Evolutionary conservation across 2,113 vertebrate species (phyloP).

Genomic region (Crotalus tigris): DNA sequence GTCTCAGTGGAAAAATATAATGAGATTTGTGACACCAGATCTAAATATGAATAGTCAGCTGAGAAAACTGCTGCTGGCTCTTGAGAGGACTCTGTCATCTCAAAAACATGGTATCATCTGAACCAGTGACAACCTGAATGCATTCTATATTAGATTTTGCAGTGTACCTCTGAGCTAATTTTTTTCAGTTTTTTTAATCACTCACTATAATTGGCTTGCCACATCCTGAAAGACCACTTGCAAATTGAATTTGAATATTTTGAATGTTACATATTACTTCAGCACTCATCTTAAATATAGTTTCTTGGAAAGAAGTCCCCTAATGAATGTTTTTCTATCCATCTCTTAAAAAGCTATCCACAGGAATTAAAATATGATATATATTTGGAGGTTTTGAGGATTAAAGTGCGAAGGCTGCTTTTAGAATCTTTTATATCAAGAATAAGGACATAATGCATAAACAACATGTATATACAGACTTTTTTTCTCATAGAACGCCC

Average conservation of each 20-base stretch:
- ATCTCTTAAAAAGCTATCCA: neutral
- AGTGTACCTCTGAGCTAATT: neutral
- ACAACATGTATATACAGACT: no score
- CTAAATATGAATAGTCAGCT: neutral
- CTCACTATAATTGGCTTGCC: neutral
- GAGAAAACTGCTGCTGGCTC: constrained; percentile 25
- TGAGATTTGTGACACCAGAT: constrained; percentile 15
- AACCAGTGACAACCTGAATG: neutral
- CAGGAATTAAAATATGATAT: neutral
- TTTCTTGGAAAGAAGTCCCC: neutral
- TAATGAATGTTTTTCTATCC: neutral
- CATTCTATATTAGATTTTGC: neutral
- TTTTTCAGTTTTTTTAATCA: neutral
- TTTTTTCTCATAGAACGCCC: no score
- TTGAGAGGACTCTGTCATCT: neutral
- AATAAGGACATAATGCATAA: neutral
- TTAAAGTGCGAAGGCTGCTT: neutral
- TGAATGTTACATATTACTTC: neutral
- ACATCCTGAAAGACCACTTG: neutral
- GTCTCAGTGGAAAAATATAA: constrained; percentile 26
- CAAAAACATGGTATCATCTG: neutral
- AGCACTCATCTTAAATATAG: neutral
- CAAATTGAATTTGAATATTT: neutral
- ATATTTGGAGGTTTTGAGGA: neutral
- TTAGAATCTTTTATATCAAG: neutral